These are phyloP conservation scores for Drosophila equinoxialis DNA, from an alignment of 1,140 invertebrate genomes.

Conservation along the genomic window DNA sequence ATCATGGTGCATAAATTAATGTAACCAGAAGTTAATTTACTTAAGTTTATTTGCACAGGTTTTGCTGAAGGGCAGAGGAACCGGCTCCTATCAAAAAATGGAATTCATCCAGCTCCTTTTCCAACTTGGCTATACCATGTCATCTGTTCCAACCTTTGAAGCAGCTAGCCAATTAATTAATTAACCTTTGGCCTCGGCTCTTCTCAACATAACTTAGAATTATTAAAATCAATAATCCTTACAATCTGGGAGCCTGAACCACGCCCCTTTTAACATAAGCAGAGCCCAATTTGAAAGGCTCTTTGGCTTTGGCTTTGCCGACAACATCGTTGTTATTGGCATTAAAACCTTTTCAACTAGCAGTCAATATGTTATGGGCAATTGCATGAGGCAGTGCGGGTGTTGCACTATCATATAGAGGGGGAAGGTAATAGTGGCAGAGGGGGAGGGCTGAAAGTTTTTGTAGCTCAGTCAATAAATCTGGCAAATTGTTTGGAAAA, in stretches of 20 bases:
- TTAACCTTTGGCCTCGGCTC: slow-evolving; percentile 59
- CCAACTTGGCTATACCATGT: not conserved
- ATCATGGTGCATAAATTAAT: slow-evolving; percentile 78
- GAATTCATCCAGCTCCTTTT: too few relatives aligned
- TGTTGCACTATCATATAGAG: not conserved
- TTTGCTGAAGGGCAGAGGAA: slow-evolving; percentile 27
- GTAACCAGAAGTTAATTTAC: slow-evolving; percentile 78
- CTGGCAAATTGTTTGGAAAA: slow-evolving; percentile 51
- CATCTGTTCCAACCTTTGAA: slow-evolving; percentile 17
- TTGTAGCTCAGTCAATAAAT: slow-evolving; percentile 67
- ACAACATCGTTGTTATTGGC: slow-evolving; percentile 35
- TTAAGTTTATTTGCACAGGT: slow-evolving; percentile 73
- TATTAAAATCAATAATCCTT: slow-evolving; percentile 66
- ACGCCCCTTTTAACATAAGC: slow-evolving; percentile 54
- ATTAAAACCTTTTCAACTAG: slow-evolving; percentile 49
- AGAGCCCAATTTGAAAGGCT: slow-evolving; percentile 66
- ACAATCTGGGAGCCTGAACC: slow-evolving; percentile 48
- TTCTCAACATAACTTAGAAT: slow-evolving; percentile 14
- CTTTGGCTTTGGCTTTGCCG: slow-evolving; percentile 69
- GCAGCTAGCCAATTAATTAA: slow-evolving; percentile 63
- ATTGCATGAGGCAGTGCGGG: slow-evolving; percentile 8
- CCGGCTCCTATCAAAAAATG: too few relatives aligned
- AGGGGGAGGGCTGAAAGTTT: slow-evolving; percentile 45
- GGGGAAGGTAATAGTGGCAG: not conserved
- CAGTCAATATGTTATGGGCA: not conserved